These are phyloP conservation scores for Stenurella melanura DNA, from an alignment of 2,888 invertebrate genomes.

Conservation along the genomic window DNA sequence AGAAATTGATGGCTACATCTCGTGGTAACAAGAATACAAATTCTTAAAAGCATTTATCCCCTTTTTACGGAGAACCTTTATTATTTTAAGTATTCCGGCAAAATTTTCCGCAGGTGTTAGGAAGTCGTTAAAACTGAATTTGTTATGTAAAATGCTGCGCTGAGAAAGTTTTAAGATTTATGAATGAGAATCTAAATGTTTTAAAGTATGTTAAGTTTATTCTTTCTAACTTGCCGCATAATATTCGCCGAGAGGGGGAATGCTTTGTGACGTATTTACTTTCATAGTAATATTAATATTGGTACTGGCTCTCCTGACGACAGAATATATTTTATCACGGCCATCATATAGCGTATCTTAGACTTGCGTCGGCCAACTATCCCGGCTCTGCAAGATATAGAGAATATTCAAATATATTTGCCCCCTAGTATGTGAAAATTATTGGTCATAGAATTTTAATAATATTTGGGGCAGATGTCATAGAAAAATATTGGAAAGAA, in stretches of 20 bases:
- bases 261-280: neutral
- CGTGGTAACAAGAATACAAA: neutral
- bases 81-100: conserved; percentile 24
- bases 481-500: too few relatives aligned
- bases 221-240: conserved; percentile 14
- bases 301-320: neutral
- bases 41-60: conserved; percentile 7
- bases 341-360: neutral
- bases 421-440: too few relatives aligned
- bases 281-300: neutral
- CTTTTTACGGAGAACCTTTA: conserved; percentile 11
- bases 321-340: neutral
- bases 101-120: conserved; percentile 35
- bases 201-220: conserved; percentile 30
- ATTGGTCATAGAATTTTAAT: too few relatives aligned
- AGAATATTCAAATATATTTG: too few relatives aligned
- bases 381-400: too few relatives aligned
- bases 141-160: conserved; percentile 34
- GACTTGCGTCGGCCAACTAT: too few relatives aligned
- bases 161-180: conserved; percentile 33
- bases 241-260: neutral
- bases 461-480: too few relatives aligned
- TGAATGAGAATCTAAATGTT: conserved; percentile 29
- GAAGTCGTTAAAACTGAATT: conserved; percentile 29
- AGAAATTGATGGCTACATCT: too few relatives aligned